Conservation (phyloP, 2,888 invertebrate species). For the Pantelozetes paolii region DNA sequence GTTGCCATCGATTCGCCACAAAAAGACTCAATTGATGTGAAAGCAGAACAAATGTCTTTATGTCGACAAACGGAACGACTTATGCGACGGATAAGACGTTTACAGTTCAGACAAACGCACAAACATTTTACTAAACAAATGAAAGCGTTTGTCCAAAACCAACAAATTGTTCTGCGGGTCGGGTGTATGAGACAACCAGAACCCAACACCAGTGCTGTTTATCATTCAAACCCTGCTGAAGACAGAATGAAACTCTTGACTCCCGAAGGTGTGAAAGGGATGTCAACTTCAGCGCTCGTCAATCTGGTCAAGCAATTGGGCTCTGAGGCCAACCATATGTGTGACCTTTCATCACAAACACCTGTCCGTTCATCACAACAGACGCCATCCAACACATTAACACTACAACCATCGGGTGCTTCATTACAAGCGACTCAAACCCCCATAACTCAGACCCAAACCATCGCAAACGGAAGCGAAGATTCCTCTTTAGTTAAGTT, state of each 20-base stretch:
- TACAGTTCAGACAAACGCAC: constrained; percentile 70
- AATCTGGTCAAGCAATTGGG: constrained; percentile 60
- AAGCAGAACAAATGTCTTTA: constrained; percentile 59
- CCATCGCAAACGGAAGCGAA: not conserved
- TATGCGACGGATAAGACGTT: constrained; percentile 66
- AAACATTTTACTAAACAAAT: constrained; percentile 74
- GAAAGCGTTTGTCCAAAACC: constrained; percentile 69
- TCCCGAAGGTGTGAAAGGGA: constrained; percentile 52
- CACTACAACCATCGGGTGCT: not conserved
- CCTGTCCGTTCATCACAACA: not conserved
- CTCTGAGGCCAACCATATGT: constrained; percentile 15
- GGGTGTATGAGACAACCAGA: constrained; percentile 46
- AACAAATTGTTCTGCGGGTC: constrained; percentile 56
- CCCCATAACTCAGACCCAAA: not conserved
- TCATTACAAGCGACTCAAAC: not conserved
- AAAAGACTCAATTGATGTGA: constrained; percentile 31
- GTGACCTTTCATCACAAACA: not conserved
- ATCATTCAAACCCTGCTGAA: not conserved
- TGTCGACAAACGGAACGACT: constrained; percentile 69
- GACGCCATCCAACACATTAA: constrained; percentile 14
- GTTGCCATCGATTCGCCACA: constrained; percentile 56
- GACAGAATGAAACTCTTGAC: constrained; percentile 38
- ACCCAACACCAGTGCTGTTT: not conserved
- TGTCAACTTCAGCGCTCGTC: constrained; percentile 59
- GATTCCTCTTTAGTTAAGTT: constrained; percentile 31